Base-by-base conservation (phyloP, 2,113 vertebrate genomes). In the Cariama cristata region DNA sequence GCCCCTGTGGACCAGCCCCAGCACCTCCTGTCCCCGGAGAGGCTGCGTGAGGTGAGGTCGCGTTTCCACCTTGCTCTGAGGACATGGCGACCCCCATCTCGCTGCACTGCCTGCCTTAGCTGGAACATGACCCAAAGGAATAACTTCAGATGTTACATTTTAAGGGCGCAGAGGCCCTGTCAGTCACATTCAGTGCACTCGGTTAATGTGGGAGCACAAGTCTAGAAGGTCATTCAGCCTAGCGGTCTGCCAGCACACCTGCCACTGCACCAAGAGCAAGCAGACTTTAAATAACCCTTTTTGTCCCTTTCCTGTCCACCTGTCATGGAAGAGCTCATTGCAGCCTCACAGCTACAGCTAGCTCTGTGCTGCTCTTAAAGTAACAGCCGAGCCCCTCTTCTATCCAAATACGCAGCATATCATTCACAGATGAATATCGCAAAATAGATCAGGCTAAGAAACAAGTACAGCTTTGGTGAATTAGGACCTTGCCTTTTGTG, bases 281-380 rank as follows among this genome's bases (percentile, higher is more conserved):
- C 64, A 4, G 73, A 79, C 95, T 96, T 95, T 94, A 97, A 97
- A 97, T 97, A 97, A 96, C 96, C 45, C 62, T 87, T 95, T 95
- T 91, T 97, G 95, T 94, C 69, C 77, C 77, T 68, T 91, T 97
- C 90, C 74, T 95, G 81, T 92, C 95, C 97, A 97, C 95, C 93
- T 97, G 96, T 97, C 85, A 9, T 76, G 74, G 73, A 49, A 68
- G 73, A 68, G 86, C 76, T 89, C 68, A 12, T 24, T 12, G 80
- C 77, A 81, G 83, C 62, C 47, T 76, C 86, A n/a, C n/a, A 52
- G 90, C 60, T 62, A 87, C 82, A n/a, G 75, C 42, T n/a, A 1
- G 1, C 23, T 17, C 2, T 1, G 2, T 1, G 75, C 17, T 22
- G 6, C 35, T 89, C 35, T 87, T 94, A 91, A 95, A 96, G 80